These are phyloP conservation scores for Oscheius sp. DNA, from an alignment of 1,140 invertebrate genomes.

Conservation along the genomic window DNA sequence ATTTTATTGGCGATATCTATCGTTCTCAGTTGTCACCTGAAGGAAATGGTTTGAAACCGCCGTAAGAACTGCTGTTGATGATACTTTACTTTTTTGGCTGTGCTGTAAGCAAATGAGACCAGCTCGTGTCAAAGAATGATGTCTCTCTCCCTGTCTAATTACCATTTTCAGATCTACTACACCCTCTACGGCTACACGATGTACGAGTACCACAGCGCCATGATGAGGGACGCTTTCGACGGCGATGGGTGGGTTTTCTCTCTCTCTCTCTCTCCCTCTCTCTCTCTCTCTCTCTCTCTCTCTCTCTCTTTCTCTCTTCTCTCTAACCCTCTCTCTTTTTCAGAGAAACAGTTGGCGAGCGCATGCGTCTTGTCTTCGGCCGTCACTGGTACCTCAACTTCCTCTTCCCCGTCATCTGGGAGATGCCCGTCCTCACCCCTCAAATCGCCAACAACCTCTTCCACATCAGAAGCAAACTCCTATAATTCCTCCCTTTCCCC, in stretches of 20 bases:
- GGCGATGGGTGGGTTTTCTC: constrained; percentile 20
- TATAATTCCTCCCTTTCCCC: constrained; percentile 8
- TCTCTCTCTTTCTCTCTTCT: no score
- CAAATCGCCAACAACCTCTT: constrained; percentile 42
- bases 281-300: no score
- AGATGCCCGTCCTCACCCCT: constrained; percentile 19
- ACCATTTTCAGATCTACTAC: constrained; percentile 34
- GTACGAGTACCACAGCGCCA: constrained; percentile 36
- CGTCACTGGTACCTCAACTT: constrained; percentile 41
- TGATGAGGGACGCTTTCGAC: constrained; percentile 20
- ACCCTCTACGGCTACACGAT: constrained; percentile 36
- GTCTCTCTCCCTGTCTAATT: neutral
- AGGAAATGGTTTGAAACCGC: no score
- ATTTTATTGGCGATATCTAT: no score
- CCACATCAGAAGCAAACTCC: constrained; percentile 31
- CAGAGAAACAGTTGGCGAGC: constrained; percentile 31
- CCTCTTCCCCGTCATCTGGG: constrained; percentile 34
- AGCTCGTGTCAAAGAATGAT: neutral
- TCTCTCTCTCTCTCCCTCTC: no score
- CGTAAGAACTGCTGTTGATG: no score
- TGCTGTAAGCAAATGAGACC: no score
- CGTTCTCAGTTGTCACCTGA: no score
- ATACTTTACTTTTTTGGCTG: no score
- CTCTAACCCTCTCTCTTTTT: no score
- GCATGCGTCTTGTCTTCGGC: constrained; percentile 38